These are phyloP conservation scores for Drosophila nannoptera DNA, from an alignment of 1,140 invertebrate genomes.

Conservation along the genomic window DNA sequence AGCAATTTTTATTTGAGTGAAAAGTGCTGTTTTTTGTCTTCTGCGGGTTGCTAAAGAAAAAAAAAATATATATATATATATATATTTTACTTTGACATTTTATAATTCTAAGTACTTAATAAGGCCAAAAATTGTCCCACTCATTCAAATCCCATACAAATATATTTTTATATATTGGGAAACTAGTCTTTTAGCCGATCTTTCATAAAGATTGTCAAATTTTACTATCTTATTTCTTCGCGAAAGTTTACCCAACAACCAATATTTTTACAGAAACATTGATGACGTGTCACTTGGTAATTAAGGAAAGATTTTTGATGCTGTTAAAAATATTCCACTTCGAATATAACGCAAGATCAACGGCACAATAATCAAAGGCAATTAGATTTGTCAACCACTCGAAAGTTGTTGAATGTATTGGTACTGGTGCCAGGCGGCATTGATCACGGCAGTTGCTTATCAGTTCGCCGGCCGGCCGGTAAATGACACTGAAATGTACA, in stretches of 20 bases:
- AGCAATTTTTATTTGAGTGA: constrained; percentile 9
- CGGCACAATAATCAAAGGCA: constrained; percentile 40
- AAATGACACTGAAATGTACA: constrained; percentile 39
- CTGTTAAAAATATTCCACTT: constrained; percentile 22
- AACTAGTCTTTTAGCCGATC: too few relatives aligned
- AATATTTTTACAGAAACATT: constrained; percentile 5
- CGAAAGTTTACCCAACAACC: too few relatives aligned
- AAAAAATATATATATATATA: too few relatives aligned
- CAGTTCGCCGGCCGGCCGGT: constrained; percentile 59
- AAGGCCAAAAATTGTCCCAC: too few relatives aligned
- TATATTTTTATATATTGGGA: too few relatives aligned
- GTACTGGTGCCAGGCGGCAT: not conserved
- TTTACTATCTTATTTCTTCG: too few relatives aligned
- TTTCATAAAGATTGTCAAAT: too few relatives aligned
- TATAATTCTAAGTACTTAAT: too few relatives aligned
- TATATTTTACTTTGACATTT: not conserved
- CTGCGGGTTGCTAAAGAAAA: constrained; percentile 34
- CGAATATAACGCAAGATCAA: constrained; percentile 44
- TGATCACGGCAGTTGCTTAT: constrained; percentile 52
- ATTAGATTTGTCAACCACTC: constrained; percentile 37
- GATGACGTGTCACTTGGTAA: constrained; percentile 58
- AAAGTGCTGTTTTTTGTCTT: constrained; percentile 2
- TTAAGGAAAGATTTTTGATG: constrained; percentile 26
- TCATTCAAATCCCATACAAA: too few relatives aligned
- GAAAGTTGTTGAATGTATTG: constrained; percentile 12